A percentile compares a stretch with the other conserved stretches of the same genome.
Evolutionary conservation across 2,113 vertebrate species (phyloP).

Genomic region (Stigmatopora argus): DNA sequence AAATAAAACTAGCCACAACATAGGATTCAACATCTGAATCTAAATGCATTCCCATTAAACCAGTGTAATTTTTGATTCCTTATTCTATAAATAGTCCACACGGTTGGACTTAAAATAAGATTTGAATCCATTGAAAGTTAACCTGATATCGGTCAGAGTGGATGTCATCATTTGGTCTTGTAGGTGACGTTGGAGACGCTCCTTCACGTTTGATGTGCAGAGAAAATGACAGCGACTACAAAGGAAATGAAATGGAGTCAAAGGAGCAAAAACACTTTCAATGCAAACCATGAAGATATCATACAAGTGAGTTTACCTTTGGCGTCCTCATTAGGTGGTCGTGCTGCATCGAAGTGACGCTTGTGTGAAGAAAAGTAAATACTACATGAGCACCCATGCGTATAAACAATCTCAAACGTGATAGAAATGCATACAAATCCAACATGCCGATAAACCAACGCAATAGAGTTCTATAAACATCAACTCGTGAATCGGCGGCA

Average conservation of each 20-base stretch:
- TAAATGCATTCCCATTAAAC: neutral
- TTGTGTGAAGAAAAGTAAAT: constrained; percentile 17
- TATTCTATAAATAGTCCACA: neutral
- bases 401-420: constrained; percentile 4
- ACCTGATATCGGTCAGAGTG: constrained; percentile 97
- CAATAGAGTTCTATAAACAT: constrained; percentile 30
- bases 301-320: constrained; percentile 47
- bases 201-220: constrained; percentile 92
- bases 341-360: constrained; percentile 39
- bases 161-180: constrained; percentile 80
- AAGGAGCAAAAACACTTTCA: neutral
- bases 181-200: constrained; percentile 81
- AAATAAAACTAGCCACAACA: neutral
- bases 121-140: constrained; percentile 8
- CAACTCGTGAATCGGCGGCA: constrained; percentile 13
- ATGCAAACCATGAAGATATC: neutral
- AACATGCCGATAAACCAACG: constrained; percentile 9
- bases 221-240: constrained; percentile 67
- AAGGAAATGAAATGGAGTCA: neutral
- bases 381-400: constrained; percentile 5
- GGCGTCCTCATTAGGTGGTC: constrained; percentile 49
- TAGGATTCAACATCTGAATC: neutral
- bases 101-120: neutral
- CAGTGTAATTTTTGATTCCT: too few relatives aligned
- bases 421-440: constrained; percentile 9